Evolutionary conservation across 2,113 vertebrate species (phyloP).

Genomic region (Epinephelus lanceolatus): DNA sequence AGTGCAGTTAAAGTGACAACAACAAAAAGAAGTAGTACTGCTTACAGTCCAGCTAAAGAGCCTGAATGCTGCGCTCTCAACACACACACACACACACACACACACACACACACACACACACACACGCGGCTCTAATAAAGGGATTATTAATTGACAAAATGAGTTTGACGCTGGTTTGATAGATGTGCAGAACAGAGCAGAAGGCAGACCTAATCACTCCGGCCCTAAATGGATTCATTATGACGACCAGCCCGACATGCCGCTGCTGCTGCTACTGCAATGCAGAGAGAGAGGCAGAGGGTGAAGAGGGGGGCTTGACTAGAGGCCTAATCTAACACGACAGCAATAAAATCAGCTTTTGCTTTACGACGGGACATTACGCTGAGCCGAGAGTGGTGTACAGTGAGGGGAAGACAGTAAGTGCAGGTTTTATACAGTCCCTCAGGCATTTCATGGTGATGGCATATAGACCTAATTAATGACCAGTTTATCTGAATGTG

Average conservation of each 20-base stretch:
- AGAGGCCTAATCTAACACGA: slow-evolving; percentile 50
- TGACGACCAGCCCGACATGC: slow-evolving; percentile 55
- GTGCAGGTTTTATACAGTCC: not conserved
- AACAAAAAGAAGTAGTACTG: not conserved
- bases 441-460: not conserved
- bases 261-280: slow-evolving; percentile 63
- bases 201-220: slow-evolving; percentile 72
- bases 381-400: slow-evolving; percentile 9
- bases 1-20: not conserved
- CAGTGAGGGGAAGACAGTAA: slow-evolving; percentile 1
- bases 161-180: slow-evolving; percentile 73
- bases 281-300: slow-evolving; percentile 63
- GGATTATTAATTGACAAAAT: slow-evolving; percentile 78
- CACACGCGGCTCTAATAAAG: slow-evolving; percentile 49
- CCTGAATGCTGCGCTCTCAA: not conserved
- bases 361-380: slow-evolving; percentile 53
- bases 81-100: not conserved
- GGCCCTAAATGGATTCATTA: slow-evolving; percentile 77
- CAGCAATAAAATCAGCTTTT: slow-evolving; percentile 64
- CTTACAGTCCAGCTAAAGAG: not conserved
- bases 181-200: slow-evolving; percentile 67
- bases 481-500: not conserved
- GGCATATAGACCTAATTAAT: slow-evolving; percentile 17
- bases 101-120: slow-evolving; percentile 14
- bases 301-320: slow-evolving; percentile 4